These are phyloP conservation scores for Aplysia californica DNA, from an alignment of 1,140 invertebrate genomes.

Conservation along the genomic window DNA sequence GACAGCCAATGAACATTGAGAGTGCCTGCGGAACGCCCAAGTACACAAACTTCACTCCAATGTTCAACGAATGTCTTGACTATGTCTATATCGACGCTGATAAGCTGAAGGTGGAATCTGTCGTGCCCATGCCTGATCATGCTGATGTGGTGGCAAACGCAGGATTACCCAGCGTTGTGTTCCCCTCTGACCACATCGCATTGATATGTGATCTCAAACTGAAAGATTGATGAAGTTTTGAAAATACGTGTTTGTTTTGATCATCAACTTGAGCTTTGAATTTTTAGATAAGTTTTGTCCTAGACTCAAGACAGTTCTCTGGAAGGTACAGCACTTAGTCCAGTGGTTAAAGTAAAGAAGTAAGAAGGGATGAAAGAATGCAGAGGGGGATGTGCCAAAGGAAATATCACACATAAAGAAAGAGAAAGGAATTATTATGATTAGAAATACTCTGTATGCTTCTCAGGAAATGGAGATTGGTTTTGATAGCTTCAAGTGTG, in stretches of 20 bases:
- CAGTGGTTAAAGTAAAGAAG: too few relatives aligned
- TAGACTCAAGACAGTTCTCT: too few relatives aligned
- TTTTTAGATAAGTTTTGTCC: too few relatives aligned
- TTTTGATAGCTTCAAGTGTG: too few relatives aligned
- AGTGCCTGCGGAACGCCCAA: conserved; percentile 69
- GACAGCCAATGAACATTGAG: conserved; percentile 53
- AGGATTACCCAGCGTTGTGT: conserved; percentile 86
- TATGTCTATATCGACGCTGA: conserved; percentile 85
- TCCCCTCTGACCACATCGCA: conserved; percentile 93
- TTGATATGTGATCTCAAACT: conserved; percentile 83
- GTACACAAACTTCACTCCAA: conserved; percentile 87
- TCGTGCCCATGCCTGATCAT: conserved; percentile 82
- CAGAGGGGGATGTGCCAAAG: too few relatives aligned
- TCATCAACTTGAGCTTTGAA: not conserved
- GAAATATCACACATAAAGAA: too few relatives aligned
- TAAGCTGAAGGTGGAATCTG: conserved; percentile 74
- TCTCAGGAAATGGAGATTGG: too few relatives aligned
- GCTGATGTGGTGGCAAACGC: conserved; percentile 78
- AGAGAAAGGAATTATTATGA: too few relatives aligned
- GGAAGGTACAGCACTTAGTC: too few relatives aligned
- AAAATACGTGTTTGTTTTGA: too few relatives aligned
- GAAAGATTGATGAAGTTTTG: conserved; percentile 60
- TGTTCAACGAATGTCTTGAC: conserved; percentile 89
- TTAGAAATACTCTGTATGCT: too few relatives aligned
- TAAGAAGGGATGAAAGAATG: too few relatives aligned